phyloP scores from a whole-genome alignment of 2,888 invertebrate species.

The Eupeodes luniger region DNA sequence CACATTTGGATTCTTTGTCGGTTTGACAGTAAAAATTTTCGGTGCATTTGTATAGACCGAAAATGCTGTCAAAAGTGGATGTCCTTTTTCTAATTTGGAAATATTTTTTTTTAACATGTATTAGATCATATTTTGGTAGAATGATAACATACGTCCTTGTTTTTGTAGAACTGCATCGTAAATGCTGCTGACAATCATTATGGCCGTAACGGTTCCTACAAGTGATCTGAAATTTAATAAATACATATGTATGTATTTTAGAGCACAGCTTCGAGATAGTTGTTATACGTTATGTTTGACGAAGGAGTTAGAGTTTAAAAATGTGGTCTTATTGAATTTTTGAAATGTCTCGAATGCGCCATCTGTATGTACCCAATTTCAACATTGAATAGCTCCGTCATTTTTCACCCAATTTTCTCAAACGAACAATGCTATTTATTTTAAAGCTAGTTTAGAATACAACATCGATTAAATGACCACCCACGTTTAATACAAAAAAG shows the following conservation, averaged over 20 bases:
- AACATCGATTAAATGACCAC: too few species aligned
- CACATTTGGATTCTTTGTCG: conserved; percentile 81
- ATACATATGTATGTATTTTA: not conserved
- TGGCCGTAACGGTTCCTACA: conserved; percentile 79
- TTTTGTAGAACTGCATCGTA: conserved; percentile 81
- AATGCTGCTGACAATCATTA: conserved; percentile 80
- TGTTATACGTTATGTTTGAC: too few species aligned
- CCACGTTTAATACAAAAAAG: too few species aligned
- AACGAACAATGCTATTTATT: too few species aligned
- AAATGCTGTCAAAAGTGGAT: conserved; percentile 81
- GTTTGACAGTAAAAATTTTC: conserved; percentile 82
- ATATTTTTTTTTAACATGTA: conserved; percentile 2
- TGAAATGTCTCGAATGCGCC: too few species aligned
- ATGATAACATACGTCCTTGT: conserved; percentile 79
- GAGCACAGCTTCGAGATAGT: not conserved
- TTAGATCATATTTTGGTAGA: not conserved
- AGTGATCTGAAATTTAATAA: conserved; percentile 78
- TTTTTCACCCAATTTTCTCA: too few species aligned
- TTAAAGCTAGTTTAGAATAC: too few species aligned
- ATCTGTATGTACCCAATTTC: too few species aligned
- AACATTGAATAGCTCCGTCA: too few species aligned
- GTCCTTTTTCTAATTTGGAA: conserved; percentile 79
- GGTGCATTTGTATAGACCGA: conserved; percentile 84
- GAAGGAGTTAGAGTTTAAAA: too few species aligned
- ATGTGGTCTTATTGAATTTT: too few species aligned